Evolutionary conservation across 2,113 vertebrate genomes (phyloP).

Genomic region (Chroicocephalus ridibundus): DNA sequence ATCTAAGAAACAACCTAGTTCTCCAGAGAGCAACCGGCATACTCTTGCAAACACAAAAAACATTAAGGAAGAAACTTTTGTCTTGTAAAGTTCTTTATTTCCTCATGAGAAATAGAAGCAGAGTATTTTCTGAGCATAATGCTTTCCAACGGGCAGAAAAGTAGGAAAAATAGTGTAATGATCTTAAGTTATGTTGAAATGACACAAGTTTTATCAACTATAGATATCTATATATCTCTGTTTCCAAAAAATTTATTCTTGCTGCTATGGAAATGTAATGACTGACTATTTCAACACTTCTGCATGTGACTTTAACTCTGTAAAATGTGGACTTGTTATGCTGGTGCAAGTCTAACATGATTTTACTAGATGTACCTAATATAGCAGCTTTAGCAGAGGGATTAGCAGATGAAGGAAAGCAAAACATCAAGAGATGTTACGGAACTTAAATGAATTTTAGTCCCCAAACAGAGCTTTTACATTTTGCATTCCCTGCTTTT

Average conservation of each 20-base stretch:
- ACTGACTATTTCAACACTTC: neutral
- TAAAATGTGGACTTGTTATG: neutral
- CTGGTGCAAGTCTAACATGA: neutral
- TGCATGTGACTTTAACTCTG: neutral
- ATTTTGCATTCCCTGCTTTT: neutral
- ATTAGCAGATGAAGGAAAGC: neutral
- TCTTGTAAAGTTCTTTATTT: conserved; percentile 12
- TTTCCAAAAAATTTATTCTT: neutral
- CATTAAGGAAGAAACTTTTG: neutral
- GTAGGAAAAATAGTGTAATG: neutral
- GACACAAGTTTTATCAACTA: neutral
- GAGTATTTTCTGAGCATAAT: neutral
- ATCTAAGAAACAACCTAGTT: neutral
- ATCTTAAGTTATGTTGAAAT: neutral
- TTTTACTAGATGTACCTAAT: neutral
- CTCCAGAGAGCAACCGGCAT: neutral
- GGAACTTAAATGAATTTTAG: neutral
- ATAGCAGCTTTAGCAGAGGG: neutral
- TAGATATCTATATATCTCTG: neutral
- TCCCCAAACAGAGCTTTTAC: neutral
- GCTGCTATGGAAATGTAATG: neutral
- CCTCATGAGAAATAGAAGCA: neutral
- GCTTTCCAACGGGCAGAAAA: neutral
- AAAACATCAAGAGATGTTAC: neutral
- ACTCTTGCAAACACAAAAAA: neutral